Percentiles rank a stretch among this genome's conserved stretches.
phyloP scores from a whole-genome alignment of 1,140 invertebrate species.

The Camponotus pennsylvanicus region DNA sequence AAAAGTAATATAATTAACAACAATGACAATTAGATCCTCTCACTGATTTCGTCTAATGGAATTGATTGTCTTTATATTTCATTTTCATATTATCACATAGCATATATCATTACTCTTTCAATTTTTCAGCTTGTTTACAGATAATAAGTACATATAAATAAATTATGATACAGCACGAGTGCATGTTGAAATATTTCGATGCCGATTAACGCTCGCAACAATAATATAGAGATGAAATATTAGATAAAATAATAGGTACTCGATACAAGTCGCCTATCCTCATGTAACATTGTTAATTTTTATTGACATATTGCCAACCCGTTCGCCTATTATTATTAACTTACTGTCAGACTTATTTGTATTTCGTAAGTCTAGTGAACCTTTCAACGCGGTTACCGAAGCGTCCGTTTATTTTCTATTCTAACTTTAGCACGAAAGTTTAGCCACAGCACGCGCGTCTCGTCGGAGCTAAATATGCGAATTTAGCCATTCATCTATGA shows the following conservation, averaged over 20 bases:
- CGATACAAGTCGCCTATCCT: neutral
- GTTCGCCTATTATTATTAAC: constrained; percentile 49
- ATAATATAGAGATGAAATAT: neutral
- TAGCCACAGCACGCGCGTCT: constrained; percentile 41
- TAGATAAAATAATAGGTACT: neutral
- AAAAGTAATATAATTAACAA: neutral
- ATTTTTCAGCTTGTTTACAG: neutral
- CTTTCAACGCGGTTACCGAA: constrained; percentile 60
- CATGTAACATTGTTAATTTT: constrained; percentile 30
- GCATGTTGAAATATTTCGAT: neutral
- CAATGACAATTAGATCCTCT: neutral
- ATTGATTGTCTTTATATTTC: neutral
- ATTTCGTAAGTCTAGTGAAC: constrained; percentile 60
- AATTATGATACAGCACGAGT: neutral
- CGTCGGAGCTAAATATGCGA: constrained; percentile 46
- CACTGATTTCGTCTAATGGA: neutral
- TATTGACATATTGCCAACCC: constrained; percentile 6
- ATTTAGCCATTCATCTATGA: constrained; percentile 40
- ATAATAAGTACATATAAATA: constrained; percentile 3
- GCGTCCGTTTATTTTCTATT: constrained; percentile 57
- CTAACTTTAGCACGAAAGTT: constrained; percentile 61
- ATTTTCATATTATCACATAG: neutral
- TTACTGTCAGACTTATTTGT: constrained; percentile 45
- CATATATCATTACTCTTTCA: neutral
- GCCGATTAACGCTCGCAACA: neutral